These are phyloP conservation scores for Xylota segnis DNA, from an alignment of 2,888 invertebrate genomes.

Conservation along the genomic window DNA sequence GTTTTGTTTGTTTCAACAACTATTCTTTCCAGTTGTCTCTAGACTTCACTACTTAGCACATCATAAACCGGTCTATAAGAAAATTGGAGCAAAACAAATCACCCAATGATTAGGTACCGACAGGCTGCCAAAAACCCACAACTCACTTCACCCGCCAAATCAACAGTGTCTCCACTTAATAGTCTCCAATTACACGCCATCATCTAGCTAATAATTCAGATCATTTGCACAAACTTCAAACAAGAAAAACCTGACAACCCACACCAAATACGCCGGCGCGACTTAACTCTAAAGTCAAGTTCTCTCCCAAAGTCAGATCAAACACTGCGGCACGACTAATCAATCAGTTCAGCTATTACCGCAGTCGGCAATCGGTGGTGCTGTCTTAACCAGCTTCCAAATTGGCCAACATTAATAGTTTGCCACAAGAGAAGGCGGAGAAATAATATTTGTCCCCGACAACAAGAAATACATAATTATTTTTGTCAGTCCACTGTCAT, in stretches of 20 bases:
- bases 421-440: not conserved
- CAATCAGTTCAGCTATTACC: slow-evolving; percentile 45
- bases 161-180: slow-evolving; percentile 12
- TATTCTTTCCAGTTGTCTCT: too few relatives aligned
- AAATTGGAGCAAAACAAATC: not conserved
- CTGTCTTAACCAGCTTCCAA: slow-evolving; percentile 56
- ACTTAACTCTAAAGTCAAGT: slow-evolving; percentile 38
- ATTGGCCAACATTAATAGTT: slow-evolving; percentile 37
- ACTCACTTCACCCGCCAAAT: not conserved
- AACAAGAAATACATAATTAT: slow-evolving; percentile 38
- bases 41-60: too few relatives aligned
- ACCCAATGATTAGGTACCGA: not conserved
- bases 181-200: slow-evolving; percentile 29
- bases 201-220: slow-evolving; percentile 21
- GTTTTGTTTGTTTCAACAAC: too few relatives aligned
- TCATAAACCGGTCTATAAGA: not conserved
- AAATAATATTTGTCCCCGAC: slow-evolving; percentile 43
- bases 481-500: slow-evolving; percentile 38
- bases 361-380: slow-evolving; percentile 17
- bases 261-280: slow-evolving; percentile 8
- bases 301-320: slow-evolving; percentile 33
- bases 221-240: slow-evolving; percentile 6
- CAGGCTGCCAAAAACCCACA: not conserved
- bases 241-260: not conserved
- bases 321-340: slow-evolving; percentile 45